Base-by-base conservation (phyloP, 2,888 invertebrate species). In the Drosophila incognita region DNA sequence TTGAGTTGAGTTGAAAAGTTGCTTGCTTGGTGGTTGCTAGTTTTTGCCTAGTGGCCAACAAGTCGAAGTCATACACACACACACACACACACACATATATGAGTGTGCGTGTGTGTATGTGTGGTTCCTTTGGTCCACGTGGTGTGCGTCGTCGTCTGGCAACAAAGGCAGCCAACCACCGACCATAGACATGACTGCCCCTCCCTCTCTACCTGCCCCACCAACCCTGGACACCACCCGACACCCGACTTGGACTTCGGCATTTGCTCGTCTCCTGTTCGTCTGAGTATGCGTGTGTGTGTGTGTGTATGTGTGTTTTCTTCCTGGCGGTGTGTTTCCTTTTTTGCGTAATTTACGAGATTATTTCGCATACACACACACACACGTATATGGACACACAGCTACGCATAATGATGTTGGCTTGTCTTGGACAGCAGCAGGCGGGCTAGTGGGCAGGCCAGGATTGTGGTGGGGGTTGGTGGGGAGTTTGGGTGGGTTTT, bases 261-360 rank as follows among this genome's bases (percentile, higher is more conserved):
- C 64, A 77, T 49, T 59, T 61, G 64, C 15, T 57, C 57, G 57
- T 57, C 40, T 57, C 29, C 29, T 57, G 40, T 40, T 57, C 57
- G 29, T 40, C 31, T 67, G 21, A 72, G 64, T 74, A 67, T 68
- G 53, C 15, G 4, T 52, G 29, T n/a, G n/a, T n/a, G 29, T n/a
- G 29, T 29, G 31, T 35, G 35, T 53, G 53, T 36, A 2, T 27
- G 36, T 54, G 36, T 56, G 27, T 27, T 38, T 56, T 56, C 74
- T 83, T 76, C 71, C 77, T 82, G 75, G 68, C 75, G 76, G 75
- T 72, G 69, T 82, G 82, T 83, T 86, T 87, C 89, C 90, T 90
- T 85, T 86, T 87, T 90, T 87, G 90, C 90, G 90, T 90, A 87
- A 87, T 87, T 87, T 87, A 88, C 90, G 90, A 87, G 88, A 90